Evolutionary conservation across 2,797 vertebrate species (phyloP), one percentile per base, ranked within the genome.

Genomic region (Clarias laeviceps): DNA sequence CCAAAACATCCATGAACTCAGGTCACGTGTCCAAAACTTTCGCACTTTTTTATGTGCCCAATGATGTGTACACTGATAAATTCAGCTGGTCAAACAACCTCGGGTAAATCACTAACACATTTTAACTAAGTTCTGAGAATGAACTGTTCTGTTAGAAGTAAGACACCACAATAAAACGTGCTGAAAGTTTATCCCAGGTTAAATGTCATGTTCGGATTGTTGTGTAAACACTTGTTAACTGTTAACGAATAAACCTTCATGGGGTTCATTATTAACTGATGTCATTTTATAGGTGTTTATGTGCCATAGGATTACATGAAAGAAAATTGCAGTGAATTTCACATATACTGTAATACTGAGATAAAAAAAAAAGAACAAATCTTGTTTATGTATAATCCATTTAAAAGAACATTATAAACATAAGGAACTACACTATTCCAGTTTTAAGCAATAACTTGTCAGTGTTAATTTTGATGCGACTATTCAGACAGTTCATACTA

Each of bases 11-110:
- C 82, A 87, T 80, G 87, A 79, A 74, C 73, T 85, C 62, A 91
- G 93, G 91, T 91, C 70, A 68, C 68, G 45, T 3, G 87, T 90
- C 93, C 93, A 84, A 61, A 87, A 20, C 24, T 22, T 82, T 82
- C 56, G 80, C 24, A 80, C 72, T 77, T 69, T 79, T 77, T 65
- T 64, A 64, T 65, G 17, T 20, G 61, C 0, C 34, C 18, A n/a
- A 0, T 64, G 61, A 80, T 80, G 7, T 57, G 7, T 11, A 70
- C 81, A 40, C 40, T 57, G 54, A 57, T 69, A 77, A 45, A n/a
- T 84, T 37, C 11, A 68, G 27, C 22, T 56, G 1, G 32, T 57
- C n/a, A 59, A 82, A 82, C 9, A 32, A 18, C 4, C n/a, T 69
- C 29, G 2, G n/a, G 57, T 11, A 56, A 50, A 69, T 84, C 50